A percentile compares a stretch with the other conserved stretches of the same genome.
phyloP scores from a whole-genome alignment of 2,888 invertebrate genomes.

The Leptogaster cylindrica region DNA sequence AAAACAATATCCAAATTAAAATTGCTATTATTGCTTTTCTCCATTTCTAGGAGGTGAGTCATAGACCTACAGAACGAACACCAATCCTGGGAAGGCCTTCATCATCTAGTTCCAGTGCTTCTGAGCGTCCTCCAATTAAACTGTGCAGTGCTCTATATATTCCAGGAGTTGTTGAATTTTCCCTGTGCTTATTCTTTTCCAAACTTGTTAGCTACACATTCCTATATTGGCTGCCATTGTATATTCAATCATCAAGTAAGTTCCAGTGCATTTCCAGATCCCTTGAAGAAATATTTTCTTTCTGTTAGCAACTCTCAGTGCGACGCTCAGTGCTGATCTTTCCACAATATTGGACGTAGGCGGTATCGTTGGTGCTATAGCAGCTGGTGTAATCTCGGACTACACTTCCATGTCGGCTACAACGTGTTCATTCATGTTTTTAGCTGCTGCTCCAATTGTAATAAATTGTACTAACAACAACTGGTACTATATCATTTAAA shows the following conservation, averaged over 20 bases:
- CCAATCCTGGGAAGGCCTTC: slow-evolving; percentile 55
- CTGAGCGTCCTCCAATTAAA: slow-evolving; percentile 54
- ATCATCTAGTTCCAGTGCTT: slow-evolving; percentile 28
- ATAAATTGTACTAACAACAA: neutral
- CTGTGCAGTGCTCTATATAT: slow-evolving; percentile 72
- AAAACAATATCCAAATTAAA: too few relatives aligned
- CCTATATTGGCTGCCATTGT: slow-evolving; percentile 93
- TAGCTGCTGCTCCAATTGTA: slow-evolving; percentile 83
- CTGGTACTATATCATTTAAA: neutral
- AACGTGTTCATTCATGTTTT: slow-evolving; percentile 84
- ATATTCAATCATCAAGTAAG: slow-evolving; percentile 85
- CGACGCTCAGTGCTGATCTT: slow-evolving; percentile 75
- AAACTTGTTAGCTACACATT: slow-evolving; percentile 97
- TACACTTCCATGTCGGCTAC: slow-evolving; percentile 81
- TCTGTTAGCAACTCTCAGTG: slow-evolving; percentile 69
- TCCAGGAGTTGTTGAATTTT: slow-evolving; percentile 93
- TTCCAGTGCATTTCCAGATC: slow-evolving; percentile 49
- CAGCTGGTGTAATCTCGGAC: slow-evolving; percentile 87
- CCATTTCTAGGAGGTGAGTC: slow-evolving; percentile 56
- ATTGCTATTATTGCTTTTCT: too few relatives aligned
- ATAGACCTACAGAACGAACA: slow-evolving; percentile 59
- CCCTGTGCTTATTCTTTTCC: slow-evolving; percentile 91
- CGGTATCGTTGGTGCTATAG: slow-evolving; percentile 86
- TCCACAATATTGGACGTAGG: slow-evolving; percentile 88
- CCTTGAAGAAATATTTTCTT: too few relatives aligned